Base-by-base conservation (phyloP, 1,140 invertebrate species). In the Drosophila neocordata region DNA sequence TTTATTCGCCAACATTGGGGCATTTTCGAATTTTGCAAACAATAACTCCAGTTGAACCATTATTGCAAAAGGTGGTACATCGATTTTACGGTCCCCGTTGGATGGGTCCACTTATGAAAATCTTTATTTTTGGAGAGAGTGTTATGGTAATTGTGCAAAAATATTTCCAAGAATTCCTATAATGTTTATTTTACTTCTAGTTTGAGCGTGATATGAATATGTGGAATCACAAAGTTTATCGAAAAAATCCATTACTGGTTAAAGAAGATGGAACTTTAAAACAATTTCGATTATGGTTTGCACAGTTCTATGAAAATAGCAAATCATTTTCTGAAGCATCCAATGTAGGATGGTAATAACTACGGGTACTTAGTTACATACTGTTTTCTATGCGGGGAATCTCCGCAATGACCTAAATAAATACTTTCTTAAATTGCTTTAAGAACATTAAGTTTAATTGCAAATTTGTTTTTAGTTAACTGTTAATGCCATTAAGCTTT, bases 211-310 rank as follows among this genome's bases (percentile, higher is more conserved):
- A 98, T 84, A 94, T 98, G 0, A 93, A 93, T 64, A 95, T 98
- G 4, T 98, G 97, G 97, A 98, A 98, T 84, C 95, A 96, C 92
- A 98, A 98, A 85, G 94, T 93, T 38, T 98, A 95, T 90, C 90
- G 95, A 0, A 93, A 93, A 51, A 94, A 94, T 24, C 97, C 97
- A 0, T 72, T 95, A 0, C 92, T 97, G 27, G 95, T 96, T 1
- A 94, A 94, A 69, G 95, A 97, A 76, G 97, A 98, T 84, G 93
- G 93, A 15, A 92, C 94, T 0, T 95, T 98, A 0, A 92, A 93
- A 2, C 93, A 93, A 12, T 97, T 96, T 90, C 92, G 97, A 5
- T 92, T 94, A 20, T 98, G 97, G 97, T 98, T 95, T 90, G 93
- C 93, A 0, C 97, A 98, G 90, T 98, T 98, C 90, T 98, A 98